Base-by-base conservation (phyloP, 2,113 vertebrate genomes). In the Heterotis niloticus region DNA sequence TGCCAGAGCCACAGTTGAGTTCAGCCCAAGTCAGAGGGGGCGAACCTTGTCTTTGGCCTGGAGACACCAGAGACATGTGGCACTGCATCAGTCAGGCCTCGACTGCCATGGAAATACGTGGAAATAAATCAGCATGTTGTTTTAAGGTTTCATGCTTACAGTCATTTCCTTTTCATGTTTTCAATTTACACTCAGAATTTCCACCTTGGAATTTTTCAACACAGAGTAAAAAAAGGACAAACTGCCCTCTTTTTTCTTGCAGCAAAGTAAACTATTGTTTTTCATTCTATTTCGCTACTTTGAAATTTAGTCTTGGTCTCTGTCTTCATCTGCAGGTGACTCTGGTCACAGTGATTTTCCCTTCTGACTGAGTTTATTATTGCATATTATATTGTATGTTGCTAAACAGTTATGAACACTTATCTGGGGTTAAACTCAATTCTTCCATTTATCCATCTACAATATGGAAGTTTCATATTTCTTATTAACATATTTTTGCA, bases 151-250 rank as follows among this genome's bases (percentile, higher is more conserved):
- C 82, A 80, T 84, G 83, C 86, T 90, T 76, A 83, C 75, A 82
- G 64, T 80, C 75, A 87, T 87, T 90, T 89, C 84, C 88, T 90
- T 86, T 86, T 88, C 79, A 85, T 88, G 88, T 90, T 88, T 84
- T 81, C 66, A 59, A 78, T 78, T 83, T 80, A 80, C 65, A 24
- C 86, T 90, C 86, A 90, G 73, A 87, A 78, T 91, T 90, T 92
- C 90, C 89, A 89, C 66, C 76, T 73, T 86, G 81, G 84, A 85
- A 80, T 78, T 71, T 86, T 34, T 57, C n/a, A 60, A 28, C 66
- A n/a, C 34, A 80, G 60, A 62, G 56, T 56, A 72, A 59, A 76
- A 77, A 79, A 83, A 72, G 82, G 84, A 83, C 81, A 85, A 23
- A 81, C 83, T n/a, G 54, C 56, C 62, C 75, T 0, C 71, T 84